Conservation (phyloP, 1,140 invertebrate genomes). For the Saxidomus purpurata region DNA sequence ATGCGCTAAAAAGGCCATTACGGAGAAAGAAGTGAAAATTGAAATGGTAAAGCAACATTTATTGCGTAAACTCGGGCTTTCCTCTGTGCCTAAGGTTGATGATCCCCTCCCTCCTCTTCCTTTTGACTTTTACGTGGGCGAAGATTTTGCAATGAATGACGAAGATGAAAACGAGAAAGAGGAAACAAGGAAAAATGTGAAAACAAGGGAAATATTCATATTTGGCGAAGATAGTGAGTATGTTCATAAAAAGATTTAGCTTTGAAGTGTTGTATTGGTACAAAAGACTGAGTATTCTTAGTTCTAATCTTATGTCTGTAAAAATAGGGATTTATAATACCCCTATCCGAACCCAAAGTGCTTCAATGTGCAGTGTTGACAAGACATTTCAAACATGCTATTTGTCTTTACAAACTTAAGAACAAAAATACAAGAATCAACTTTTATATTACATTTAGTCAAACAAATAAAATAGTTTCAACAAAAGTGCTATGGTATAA, state of each 20-base stretch:
- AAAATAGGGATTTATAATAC: no score
- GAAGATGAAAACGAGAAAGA: not conserved
- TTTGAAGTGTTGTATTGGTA: no score
- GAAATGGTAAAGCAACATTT: slow-evolving; percentile 35
- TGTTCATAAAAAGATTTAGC: not conserved
- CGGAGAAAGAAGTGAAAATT: slow-evolving; percentile 17
- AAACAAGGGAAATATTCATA: slow-evolving; percentile 66
- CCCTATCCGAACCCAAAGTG: not conserved
- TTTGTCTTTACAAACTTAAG: no score
- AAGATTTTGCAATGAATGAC: slow-evolving; percentile 48
- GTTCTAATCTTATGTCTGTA: no score
- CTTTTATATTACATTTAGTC: no score
- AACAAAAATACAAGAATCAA: no score
- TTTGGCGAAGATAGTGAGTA: slow-evolving; percentile 70
- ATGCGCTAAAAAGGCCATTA: not conserved
- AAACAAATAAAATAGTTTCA: no score
- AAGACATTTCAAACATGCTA: no score
- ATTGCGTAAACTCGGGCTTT: slow-evolving; percentile 20
- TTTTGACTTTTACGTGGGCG: slow-evolving; percentile 56
- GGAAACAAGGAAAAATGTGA: slow-evolving; percentile 38
- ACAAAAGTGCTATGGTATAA: no score
- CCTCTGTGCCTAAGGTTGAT: slow-evolving; percentile 32
- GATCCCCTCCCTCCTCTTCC: slow-evolving; percentile 35
- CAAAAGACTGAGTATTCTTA: no score
- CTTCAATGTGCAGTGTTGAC: not conserved